These are phyloP conservation scores for Probaryconus sp. DNA, from an alignment of 1,140 invertebrate genomes.

Conservation along the genomic window DNA sequence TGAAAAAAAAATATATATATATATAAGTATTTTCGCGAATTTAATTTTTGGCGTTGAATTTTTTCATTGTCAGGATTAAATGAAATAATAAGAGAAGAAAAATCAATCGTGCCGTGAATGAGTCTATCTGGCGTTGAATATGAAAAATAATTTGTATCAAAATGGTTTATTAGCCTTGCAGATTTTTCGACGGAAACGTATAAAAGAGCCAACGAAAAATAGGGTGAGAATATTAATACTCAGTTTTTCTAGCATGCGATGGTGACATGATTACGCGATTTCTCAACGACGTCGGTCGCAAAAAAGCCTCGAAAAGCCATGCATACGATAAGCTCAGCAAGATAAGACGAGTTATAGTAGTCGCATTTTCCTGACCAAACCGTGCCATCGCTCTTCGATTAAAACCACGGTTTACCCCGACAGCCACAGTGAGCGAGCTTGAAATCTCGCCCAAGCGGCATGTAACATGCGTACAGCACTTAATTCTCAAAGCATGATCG, in stretches of 20 bases:
- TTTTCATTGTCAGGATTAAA: too few relatives aligned
- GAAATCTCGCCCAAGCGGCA: conserved; percentile 33
- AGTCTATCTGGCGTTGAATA: too few relatives aligned
- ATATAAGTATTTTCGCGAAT: too few relatives aligned
- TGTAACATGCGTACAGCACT: conserved; percentile 36
- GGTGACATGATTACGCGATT: conserved; percentile 4
- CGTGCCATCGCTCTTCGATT: conserved; percentile 49
- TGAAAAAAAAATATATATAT: too few relatives aligned
- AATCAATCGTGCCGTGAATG: too few relatives aligned
- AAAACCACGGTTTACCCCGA: conserved; percentile 40
- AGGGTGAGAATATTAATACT: too few relatives aligned
- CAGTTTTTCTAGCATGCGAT: neutral
- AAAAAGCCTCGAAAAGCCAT: conserved; percentile 31
- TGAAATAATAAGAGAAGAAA: too few relatives aligned
- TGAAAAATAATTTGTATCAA: too few relatives aligned
- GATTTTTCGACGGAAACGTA: too few relatives aligned
- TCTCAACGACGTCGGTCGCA: conserved; percentile 2
- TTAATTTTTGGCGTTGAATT: too few relatives aligned
- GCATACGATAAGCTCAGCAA: conserved; percentile 35
- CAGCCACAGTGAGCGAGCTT: conserved; percentile 19
- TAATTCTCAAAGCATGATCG: conserved; percentile 40
- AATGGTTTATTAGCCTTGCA: too few relatives aligned
- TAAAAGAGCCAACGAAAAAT: too few relatives aligned
- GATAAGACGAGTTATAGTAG: conserved; percentile 54
- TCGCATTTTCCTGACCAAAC: conserved; percentile 42